Evolutionary conservation across 1,140 invertebrate species (phyloP), one percentile per base, ranked within the genome.

Genomic region (Drosophila sulfurigaster): DNA sequence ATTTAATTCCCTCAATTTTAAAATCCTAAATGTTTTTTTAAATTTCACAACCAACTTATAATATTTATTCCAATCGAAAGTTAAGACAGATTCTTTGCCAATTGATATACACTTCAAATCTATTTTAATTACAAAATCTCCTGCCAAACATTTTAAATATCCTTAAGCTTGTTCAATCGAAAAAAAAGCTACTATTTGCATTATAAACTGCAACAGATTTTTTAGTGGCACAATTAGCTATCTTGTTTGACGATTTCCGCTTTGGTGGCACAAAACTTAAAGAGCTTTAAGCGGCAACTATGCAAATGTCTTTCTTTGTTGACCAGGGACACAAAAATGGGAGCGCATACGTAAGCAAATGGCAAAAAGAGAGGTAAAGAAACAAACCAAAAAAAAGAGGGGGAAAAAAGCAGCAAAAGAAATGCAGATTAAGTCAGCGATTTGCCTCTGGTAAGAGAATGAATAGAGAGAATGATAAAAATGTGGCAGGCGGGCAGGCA

Each of bases 361-460:
- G 35, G 58, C 32, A 58, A 49, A 49, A 63, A 35, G 58, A 35
- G 59, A 57, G 58, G 67, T 45, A 41, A 41, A 57, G 46, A 70
- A 74, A 10, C 7, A 20, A 20, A 25, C 20, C 4, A 25, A 25
- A 25, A 62, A 48, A 48, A 56, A 30, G 66, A 25, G 20, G 48
- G 51, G 67, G 35, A 41, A 32, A 57, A 57, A 75, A 69, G 10
- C 35, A 8, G 35, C 35, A 38, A 81, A 63, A 87, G 74, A 81
- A 83, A 89, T 83, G 77, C 80, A 88, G 80, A 88, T 88, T 88
- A 83, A 81, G 77, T 78, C 85, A 78, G 83, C 79, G 75, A 72
- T 62, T 79, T 62, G 49, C 45, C 63, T 32, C 20, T 49, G 43
- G 35, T 59, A 56, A 20, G 32, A 38, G 16, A 43, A 15, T 58